Evolutionary conservation across 1,140 invertebrate species (phyloP).

Genomic region (Heliconius himera): DNA sequence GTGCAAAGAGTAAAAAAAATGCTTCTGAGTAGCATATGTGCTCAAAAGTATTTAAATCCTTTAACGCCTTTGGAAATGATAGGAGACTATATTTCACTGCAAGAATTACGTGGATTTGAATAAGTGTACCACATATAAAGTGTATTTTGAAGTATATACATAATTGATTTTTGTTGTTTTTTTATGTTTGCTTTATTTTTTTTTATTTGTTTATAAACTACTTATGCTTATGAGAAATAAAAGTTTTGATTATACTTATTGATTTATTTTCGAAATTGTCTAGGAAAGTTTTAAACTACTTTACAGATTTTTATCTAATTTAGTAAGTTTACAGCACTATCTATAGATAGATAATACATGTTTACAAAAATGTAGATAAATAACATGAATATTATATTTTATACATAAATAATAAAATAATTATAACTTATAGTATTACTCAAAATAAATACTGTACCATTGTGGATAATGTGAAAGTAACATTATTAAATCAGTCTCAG

Average conservation of each 20-base stretch:
- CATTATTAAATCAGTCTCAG: conserved; percentile 62
- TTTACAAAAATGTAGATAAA: background rate
- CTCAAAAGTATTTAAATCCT: background rate
- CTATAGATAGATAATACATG: background rate
- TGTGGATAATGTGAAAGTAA: conserved; percentile 65
- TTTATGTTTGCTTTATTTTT: background rate
- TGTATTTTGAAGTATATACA: too few relatives aligned
- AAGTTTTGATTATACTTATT: background rate
- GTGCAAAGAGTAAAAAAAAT: background rate
- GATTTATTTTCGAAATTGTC: background rate
- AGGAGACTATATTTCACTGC: conserved; percentile 9
- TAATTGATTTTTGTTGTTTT: too few relatives aligned
- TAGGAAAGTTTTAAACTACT: too few relatives aligned
- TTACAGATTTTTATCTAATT: too few relatives aligned
- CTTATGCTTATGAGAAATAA: background rate
- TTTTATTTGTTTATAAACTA: background rate
- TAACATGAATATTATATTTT: background rate
- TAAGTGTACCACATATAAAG: background rate
- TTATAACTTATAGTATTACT: conserved; percentile 4
- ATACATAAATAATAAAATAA: background rate
- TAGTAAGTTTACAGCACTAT: background rate
- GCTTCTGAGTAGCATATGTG: conserved; percentile 16
- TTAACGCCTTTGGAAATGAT: background rate
- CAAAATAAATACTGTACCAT: conserved; percentile 67
- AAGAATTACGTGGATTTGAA: background rate